Evolutionary conservation across 2,113 vertebrate species (phyloP), one percentile per base, ranked within the genome.

Genomic region (Alethe diademata): DNA sequence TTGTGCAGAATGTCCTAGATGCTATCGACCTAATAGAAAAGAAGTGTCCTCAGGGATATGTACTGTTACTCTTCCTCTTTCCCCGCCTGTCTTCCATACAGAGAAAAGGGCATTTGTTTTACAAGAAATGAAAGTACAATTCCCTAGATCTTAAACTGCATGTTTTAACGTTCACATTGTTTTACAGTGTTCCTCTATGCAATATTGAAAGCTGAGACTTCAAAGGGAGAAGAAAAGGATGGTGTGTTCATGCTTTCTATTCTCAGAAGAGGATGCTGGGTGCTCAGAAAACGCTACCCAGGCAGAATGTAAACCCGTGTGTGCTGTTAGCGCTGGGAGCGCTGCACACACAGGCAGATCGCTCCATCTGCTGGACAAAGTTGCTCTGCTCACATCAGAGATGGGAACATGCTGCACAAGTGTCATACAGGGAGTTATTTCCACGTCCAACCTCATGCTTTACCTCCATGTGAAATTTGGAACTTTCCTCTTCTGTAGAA

Each of bases 361-460:
- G 76, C 84, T 96, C 98, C 98, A 96, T 71, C 98, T 98, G 93
- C 97, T 98, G 98, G 98, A 67, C 71, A 91, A 50, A 56, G 29
- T 7, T 9, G 51, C 71, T 79, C 25, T 43, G 66, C 80, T 75
- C 28, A 1, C 24, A 4, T 2, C 53, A 25, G 1, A 19, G n/a
- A 45, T 1, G 23, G 23, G 35, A 88, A 70, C 0, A 0, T 2
- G 20, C 78, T 18, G 16, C 0, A 0, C 42, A 50, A 45, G 23
- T 0, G 2, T 29, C 15, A 47, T 0, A 6, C 12, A 7, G 8
- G 7, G 2, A 22, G 10, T 9, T n/a, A 17, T 19, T 8, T 43
- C 42, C 26, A n/a, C 19, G 33, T 18, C 54, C 61, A 61, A 8
- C 12, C 19, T 70, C 83, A 8, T 8, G 9, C 2, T 86, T 62